Conservation (phyloP, 2,888 invertebrate species). For the Alloplasta piceator region DNA sequence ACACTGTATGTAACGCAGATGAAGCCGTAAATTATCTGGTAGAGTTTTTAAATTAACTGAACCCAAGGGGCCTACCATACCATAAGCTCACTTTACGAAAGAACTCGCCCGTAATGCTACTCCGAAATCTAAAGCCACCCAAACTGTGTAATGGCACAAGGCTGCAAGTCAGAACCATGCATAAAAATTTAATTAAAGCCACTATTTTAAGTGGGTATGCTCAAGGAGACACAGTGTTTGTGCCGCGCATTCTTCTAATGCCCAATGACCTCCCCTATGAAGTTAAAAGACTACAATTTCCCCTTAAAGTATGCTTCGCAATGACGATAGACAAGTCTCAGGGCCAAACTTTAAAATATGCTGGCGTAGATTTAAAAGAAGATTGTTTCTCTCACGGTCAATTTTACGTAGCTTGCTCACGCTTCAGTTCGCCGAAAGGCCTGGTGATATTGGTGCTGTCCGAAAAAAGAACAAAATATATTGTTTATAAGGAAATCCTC, state of each 20-base stretch:
- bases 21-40: conserved; percentile 69
- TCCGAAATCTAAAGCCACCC: conserved; percentile 75
- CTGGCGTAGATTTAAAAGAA: neutral
- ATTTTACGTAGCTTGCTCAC: conserved; percentile 6
- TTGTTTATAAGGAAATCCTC: conserved; percentile 1
- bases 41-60: conserved; percentile 72
- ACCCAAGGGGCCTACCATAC: conserved; percentile 70
- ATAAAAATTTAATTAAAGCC: conserved; percentile 71
- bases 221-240: conserved; percentile 44
- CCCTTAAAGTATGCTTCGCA: conserved; percentile 15
- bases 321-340: conserved; percentile 18
- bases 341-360: conserved; percentile 11
- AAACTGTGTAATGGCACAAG: conserved; percentile 72
- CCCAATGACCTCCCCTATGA: conserved; percentile 50
- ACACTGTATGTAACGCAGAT: conserved; percentile 50
- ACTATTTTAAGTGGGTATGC: conserved; percentile 68
- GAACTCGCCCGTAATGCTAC: conserved; percentile 69
- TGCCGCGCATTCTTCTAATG: conserved; percentile 58
- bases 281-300: conserved; percentile 60
- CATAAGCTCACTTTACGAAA: conserved; percentile 68
- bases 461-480: conserved; percentile 5
- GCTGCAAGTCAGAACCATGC: conserved; percentile 68
- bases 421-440: neutral
- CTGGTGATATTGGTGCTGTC: neutral
- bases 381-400: conserved; percentile 26